Evolutionary conservation across 64 coral and sea anemone genomes (phyloP).

Genomic region (Montipora foliosa): DNA sequence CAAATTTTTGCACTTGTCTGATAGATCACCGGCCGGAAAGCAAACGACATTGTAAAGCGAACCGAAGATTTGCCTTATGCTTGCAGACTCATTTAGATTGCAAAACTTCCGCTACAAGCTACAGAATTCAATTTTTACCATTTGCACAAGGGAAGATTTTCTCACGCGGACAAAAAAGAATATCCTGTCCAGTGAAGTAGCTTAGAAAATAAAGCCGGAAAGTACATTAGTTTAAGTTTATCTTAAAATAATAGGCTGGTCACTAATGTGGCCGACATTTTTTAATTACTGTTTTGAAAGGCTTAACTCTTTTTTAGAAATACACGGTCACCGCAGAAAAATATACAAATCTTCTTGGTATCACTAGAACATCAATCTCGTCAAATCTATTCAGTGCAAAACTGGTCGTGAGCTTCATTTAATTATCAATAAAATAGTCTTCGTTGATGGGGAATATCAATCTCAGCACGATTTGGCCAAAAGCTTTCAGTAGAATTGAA

Average conservation of each 20-base stretch:
- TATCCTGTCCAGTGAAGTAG: not conserved
- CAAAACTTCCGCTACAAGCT: not conserved
- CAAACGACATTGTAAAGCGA: slow-evolving; percentile 19
- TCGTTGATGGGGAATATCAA: not conserved
- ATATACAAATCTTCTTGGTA: not conserved
- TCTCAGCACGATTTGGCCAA: not conserved
- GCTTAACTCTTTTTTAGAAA: not conserved
- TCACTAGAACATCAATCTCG: not conserved
- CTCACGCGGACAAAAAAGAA: not conserved
- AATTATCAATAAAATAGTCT: not conserved
- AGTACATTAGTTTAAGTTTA: not conserved
- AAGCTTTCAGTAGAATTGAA: not conserved
- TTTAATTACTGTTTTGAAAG: not conserved
- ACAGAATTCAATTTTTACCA: slow-evolving; percentile 4
- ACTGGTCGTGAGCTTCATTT: not conserved
- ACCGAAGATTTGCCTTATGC: slow-evolving; percentile 13
- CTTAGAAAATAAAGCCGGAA: not conserved
- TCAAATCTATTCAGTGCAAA: not conserved
- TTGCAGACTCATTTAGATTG: not conserved
- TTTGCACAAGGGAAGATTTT: not conserved
- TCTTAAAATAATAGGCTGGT: slow-evolving; percentile 15
- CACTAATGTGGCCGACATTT: not conserved
- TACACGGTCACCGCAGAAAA: not conserved
- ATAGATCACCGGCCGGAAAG: not conserved
- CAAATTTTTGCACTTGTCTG: not conserved